A percentile compares a stretch with the other conserved stretches of the same genome.
Conservation (phyloP, 2,888 invertebrate genomes). For the Mythimna lalbum region DNA sequence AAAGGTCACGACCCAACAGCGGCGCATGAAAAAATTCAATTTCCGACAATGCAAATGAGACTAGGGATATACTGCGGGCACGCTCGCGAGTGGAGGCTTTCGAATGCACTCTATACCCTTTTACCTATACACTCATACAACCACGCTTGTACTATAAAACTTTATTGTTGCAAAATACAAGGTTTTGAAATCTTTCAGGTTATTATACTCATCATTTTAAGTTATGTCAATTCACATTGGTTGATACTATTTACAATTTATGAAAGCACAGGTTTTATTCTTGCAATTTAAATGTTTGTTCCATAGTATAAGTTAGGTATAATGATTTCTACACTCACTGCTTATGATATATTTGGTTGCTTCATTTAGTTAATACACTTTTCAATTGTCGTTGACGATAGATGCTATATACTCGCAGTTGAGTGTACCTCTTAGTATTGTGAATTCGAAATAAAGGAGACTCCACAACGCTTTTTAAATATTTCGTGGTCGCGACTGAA, state of each 20-base stretch:
- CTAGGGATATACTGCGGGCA: slow-evolving; percentile 13
- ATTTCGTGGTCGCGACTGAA: slow-evolving; percentile 9
- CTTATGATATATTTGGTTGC: neutral
- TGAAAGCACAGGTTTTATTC: too few relatives aligned
- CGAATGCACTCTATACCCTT: slow-evolving; percentile 38
- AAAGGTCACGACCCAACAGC: slow-evolving; percentile 26
- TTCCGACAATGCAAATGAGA: slow-evolving; percentile 53
- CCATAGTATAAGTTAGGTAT: too few relatives aligned
- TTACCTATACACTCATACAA: neutral
- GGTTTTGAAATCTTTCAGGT: neutral
- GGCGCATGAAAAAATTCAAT: slow-evolving; percentile 53
- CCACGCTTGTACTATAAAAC: neutral
- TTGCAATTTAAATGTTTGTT: too few relatives aligned
- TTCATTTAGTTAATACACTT: neutral
- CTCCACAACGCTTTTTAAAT: slow-evolving; percentile 40
- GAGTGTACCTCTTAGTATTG: slow-evolving; percentile 16
- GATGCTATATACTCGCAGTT: neutral
- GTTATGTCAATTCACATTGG: too few relatives aligned
- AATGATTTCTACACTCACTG: too few relatives aligned
- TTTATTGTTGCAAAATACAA: neutral
- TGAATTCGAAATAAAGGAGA: slow-evolving; percentile 30
- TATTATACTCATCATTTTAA: too few relatives aligned
- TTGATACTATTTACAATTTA: too few relatives aligned
- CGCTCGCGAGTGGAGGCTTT: slow-evolving; percentile 20
- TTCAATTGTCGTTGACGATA: neutral